Evolutionary conservation across 2,113 vertebrate genomes (phyloP), one percentile per base, ranked within the genome.

Genomic region (Motacilla alba): DNA sequence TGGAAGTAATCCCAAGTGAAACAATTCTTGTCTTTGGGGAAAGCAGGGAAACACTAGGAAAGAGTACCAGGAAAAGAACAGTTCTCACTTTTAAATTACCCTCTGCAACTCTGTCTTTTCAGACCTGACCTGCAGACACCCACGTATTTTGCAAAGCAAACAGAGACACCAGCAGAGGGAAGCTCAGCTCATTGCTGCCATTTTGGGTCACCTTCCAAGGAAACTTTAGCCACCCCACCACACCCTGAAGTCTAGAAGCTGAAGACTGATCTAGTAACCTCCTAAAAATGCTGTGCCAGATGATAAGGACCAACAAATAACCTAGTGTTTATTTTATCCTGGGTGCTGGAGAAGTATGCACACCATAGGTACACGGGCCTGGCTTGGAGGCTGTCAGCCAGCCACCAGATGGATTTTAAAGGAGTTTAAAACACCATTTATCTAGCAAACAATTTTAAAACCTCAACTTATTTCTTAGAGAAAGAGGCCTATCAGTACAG

Each of bases 11-110:
- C 30, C 18, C 6, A 80, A 62, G 27, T 15, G 21, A 86, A 83
- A 13, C 26, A 50, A 87, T 13, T 23, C 46, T 58, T 4, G 0
- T 12, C 35, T 13, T 13, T 0, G 0, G 37, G 37, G 53, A 81
- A 62, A 62, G 16, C 3, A 23, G 6, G 26, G 13, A 56, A 73
- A 39, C 21, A 5, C 35, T 33, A 59, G 5, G 2, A n/a, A 92
- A 78, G 1, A 49, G 23, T 0, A 75, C 24, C 44, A 72, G 62
- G 60, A 64, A 41, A 75, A 92, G 69, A 81, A 39, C 30, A 72
- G 24, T 33, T 59, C 39, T 12, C 18, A 8, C 64, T 59, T 66
- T 16, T 13, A 56, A 75, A 47, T 50, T 11, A 56, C 0, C 28
- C 12, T 6, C 0, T 3, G 55, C 50, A 60, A 44, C 52, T 82